Percentiles rank a stretch among this genome's conserved stretches.
Evolutionary conservation across 2,888 invertebrate species (phyloP).

Genomic region (Lissocephala sabroskyi): DNA sequence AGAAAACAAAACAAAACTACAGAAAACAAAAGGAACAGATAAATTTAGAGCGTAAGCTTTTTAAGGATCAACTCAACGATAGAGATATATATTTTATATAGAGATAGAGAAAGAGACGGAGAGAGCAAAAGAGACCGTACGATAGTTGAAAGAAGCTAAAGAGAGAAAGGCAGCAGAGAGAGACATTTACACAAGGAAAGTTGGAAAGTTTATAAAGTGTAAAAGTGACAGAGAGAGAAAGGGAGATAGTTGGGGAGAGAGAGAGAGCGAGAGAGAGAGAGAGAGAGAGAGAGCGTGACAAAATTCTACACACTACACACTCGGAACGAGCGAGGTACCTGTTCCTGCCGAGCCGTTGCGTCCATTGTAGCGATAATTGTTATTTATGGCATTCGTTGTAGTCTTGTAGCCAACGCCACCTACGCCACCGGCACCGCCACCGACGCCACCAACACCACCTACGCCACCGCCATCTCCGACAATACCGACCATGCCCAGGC

Average conservation of each 20-base stretch:
- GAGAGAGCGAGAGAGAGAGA: slow-evolving; percentile 6
- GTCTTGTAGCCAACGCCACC: slow-evolving; percentile 51
- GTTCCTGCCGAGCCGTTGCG: slow-evolving; percentile 66
- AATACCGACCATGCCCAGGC: neutral
- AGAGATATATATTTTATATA: slow-evolving; percentile 6
- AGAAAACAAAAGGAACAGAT: neutral
- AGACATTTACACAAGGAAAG: too few species aligned
- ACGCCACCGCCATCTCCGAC: slow-evolving; percentile 9
- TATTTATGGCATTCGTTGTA: slow-evolving; percentile 71
- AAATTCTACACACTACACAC: slow-evolving; percentile 13
- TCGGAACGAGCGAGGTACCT: slow-evolving; percentile 62
- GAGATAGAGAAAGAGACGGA: too few species aligned
- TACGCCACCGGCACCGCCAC: slow-evolving; percentile 14
- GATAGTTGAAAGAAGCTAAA: too few species aligned
- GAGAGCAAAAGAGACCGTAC: too few species aligned
- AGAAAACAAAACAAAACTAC: neutral
- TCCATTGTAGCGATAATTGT: slow-evolving; percentile 72
- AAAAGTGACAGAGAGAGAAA: neutral
- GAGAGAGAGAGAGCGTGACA: slow-evolving; percentile 21
- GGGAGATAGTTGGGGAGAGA: slow-evolving; percentile 8
- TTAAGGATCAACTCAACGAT: too few species aligned
- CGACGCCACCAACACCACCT: slow-evolving; percentile 17
- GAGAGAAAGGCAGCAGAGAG: too few species aligned
- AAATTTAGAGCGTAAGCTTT: neutral
- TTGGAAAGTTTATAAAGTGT: too few species aligned